Base-by-base conservation (phyloP, 2,113 vertebrate species). In the Symphodus melops region DNA sequence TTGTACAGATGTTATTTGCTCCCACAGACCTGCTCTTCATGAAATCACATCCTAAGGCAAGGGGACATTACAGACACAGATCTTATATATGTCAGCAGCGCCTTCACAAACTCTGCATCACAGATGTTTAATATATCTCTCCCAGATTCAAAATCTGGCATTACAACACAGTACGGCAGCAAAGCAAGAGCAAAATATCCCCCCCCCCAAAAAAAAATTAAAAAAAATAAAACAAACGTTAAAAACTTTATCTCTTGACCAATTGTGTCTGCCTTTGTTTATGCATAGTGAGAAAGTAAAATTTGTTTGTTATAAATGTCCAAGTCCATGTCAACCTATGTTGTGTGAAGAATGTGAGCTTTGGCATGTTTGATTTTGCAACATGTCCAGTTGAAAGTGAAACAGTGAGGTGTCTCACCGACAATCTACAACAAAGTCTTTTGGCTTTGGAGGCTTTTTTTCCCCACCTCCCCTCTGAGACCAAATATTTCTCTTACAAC, bases 401-500 rank as follows among this genome's bases (percentile, higher is more conserved):
- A 58, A 23, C 56, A 60, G 13, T 60, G 12, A 25, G 16, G 14
- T 6, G 14, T 16, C 6, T 21, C 11, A 12, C 64, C n/a, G 55
- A 57, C 79, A 61, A 46, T 62, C 49, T 37, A 44, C 1, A 65
- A 3, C 67, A 70, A 64, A 3, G 17, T 44, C 17, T 3, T 60
- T 54, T 10, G 62, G 21, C 36, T 16, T 28, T n/a, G 23, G 12
- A 53, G 46, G 16, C 8, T 82, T 84, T 82, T 84, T 80, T 33
- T 62, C 66, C 23, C 68, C 23, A 44, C 57, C 78, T 68, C 62
- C 49, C 33, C 83, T 83, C 81, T 78, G 73, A 72, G 58, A 59
- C 79, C 81, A 85, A 80, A 93, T 91, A 87, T 86, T 78, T 82
- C 90, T 92, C 89, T 92, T 90, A 93, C 92, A 92, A 94, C 91